phyloP scores from a whole-genome alignment of 92 coral and sea anemone species.

The Parazoanthus darwini region DNA sequence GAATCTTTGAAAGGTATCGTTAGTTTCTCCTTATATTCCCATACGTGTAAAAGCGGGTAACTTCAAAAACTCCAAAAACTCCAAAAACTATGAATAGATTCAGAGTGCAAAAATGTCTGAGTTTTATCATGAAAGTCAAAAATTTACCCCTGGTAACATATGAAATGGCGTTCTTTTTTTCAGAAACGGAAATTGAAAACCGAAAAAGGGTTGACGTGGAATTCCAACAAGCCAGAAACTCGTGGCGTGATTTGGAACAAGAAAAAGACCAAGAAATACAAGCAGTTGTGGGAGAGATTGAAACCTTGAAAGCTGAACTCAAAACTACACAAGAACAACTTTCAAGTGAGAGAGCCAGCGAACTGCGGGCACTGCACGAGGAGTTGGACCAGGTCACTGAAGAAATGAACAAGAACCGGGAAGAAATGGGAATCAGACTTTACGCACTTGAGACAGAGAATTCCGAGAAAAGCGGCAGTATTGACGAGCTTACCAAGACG shows the following conservation, averaged over 20 bases:
- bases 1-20: too few species aligned
- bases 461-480: constrained; percentile 26
- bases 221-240: constrained; percentile 41
- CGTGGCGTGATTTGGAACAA: constrained; percentile 36
- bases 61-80: background rate
- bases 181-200: constrained; percentile 57
- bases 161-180: background rate
- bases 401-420: constrained; percentile 42
- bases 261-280: constrained; percentile 7
- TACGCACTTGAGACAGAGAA: constrained; percentile 10
- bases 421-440: constrained; percentile 17
- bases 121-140: background rate
- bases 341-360: constrained; percentile 30
- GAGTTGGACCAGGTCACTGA: constrained; percentile 30
- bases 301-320: constrained; percentile 34
- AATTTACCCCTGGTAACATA: background rate
- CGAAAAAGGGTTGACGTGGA: constrained; percentile 26
- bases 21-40: too few species aligned
- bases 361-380: constrained; percentile 19
- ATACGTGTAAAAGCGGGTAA: background rate
- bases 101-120: background rate
- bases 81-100: too few species aligned
- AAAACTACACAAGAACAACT: constrained; percentile 1
- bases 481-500: constrained; percentile 55
- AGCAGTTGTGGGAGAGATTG: constrained; percentile 21